Percentiles rank a stretch among this genome's conserved stretches.
Evolutionary conservation across 2,888 invertebrate genomes (phyloP).

Genomic region (Xestobium rufovillosum): DNA sequence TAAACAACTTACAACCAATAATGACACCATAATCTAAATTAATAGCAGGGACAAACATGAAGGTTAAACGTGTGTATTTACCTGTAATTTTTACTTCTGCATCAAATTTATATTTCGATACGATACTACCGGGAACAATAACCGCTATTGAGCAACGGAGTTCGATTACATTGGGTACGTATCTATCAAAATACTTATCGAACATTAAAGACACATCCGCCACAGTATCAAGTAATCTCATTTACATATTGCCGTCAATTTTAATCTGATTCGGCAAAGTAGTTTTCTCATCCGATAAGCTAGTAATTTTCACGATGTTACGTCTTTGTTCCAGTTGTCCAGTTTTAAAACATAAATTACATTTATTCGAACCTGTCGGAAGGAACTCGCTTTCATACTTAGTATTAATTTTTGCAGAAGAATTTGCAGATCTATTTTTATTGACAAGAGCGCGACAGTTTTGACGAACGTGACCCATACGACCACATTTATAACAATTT

Average conservation of each 20-base stretch:
- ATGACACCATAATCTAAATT: conserved; percentile 1
- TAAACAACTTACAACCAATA: conserved; percentile 1
- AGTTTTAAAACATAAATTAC: not conserved
- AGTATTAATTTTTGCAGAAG: not conserved
- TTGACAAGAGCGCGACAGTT: conserved; percentile 1
- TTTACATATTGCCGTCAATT: conserved; percentile 1
- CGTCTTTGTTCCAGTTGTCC: not conserved
- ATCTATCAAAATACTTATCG: not conserved
- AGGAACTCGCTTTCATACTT: not conserved
- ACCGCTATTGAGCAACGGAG: not conserved
- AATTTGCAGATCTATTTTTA: not conserved
- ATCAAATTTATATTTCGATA: not conserved
- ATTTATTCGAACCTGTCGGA: not conserved
- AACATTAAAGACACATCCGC: conserved; percentile 2
- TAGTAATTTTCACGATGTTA: conserved; percentile 1
- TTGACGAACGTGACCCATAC: conserved; percentile 3
- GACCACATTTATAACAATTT: not conserved
- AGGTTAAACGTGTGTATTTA: not conserved
- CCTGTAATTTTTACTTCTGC: not conserved
- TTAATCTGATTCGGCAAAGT: not conserved
- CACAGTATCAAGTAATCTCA: not conserved
- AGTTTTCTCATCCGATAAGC: not conserved
- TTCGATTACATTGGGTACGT: not conserved
- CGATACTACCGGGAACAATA: conserved; percentile 1
- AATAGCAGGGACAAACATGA: not conserved